phyloP scores from a whole-genome alignment of 2,888 invertebrate species.

The Gymnoscelis rufifasciata region DNA sequence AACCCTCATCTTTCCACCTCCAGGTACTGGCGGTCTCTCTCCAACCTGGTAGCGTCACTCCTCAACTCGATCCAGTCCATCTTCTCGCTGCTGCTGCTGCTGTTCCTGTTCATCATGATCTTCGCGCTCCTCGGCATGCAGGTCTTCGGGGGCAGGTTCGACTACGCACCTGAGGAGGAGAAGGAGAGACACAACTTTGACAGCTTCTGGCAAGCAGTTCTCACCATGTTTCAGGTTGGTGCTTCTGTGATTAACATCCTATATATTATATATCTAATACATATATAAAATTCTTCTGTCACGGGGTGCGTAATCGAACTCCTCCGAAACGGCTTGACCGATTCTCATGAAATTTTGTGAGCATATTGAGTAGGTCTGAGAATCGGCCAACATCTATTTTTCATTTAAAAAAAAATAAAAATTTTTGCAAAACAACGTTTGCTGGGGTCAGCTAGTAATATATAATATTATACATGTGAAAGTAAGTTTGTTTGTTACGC shows the following conservation, averaged over 20 bases:
- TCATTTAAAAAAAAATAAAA: no score
- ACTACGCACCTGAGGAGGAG: slow-evolving; percentile 87
- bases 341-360: no score
- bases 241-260: not conserved
- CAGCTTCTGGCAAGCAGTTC: slow-evolving; percentile 97
- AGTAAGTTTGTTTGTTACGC: no score
- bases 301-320: no score
- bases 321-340: no score
- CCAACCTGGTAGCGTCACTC: slow-evolving; percentile 97
- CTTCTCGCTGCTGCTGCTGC: slow-evolving; percentile 95
- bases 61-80: slow-evolving; percentile 99
- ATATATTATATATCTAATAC: no score
- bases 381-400: no score
- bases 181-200: slow-evolving; percentile 99
- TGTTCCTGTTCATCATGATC: slow-evolving; percentile 99
- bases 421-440: no score
- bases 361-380: no score
- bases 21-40: slow-evolving; percentile 98
- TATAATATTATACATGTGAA: no score
- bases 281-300: no score
- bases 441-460: no score
- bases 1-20: slow-evolving; percentile 32
- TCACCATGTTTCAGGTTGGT: slow-evolving; percentile 98
- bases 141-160: slow-evolving; percentile 99
- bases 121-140: slow-evolving; percentile 99